Evolutionary conservation across 1,140 invertebrate genomes (phyloP).

Genomic region (Pomphorhynchus laevis): DNA sequence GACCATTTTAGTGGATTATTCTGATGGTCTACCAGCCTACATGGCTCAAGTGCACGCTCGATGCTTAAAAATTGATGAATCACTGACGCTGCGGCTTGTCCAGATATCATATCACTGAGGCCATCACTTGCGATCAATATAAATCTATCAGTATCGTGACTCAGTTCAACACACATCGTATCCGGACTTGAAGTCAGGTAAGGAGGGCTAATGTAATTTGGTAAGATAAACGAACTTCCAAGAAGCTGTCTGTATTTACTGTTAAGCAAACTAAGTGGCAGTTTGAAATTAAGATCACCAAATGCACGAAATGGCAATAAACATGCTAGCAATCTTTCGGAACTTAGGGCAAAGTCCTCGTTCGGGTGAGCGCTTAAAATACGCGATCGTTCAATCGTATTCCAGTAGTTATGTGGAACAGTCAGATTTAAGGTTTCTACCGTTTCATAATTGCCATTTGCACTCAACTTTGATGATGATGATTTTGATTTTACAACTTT

Average conservation of each 20-base stretch:
- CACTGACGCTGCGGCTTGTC: constrained; percentile 27
- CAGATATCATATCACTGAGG: constrained; percentile 63
- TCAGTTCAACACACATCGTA: too few species aligned
- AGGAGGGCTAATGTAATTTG: constrained; percentile 59
- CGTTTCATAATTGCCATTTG: too few species aligned
- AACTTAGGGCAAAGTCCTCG: too few species aligned
- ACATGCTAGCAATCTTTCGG: constrained; percentile 58
- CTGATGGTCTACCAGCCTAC: constrained; percentile 33
- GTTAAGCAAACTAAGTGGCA: constrained; percentile 34
- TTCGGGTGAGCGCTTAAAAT: too few species aligned
- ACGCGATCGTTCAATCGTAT: too few species aligned
- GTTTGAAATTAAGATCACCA: constrained; percentile 79
- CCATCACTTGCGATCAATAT: constrained; percentile 80
- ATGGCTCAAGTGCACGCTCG: constrained; percentile 25
- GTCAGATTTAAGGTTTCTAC: too few species aligned
- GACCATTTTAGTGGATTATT: too few species aligned
- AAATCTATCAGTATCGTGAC: constrained; percentile 59
- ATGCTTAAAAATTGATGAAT: constrained; percentile 73
- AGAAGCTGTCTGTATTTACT: constrained; percentile 6
- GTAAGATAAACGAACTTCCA: constrained; percentile 18
- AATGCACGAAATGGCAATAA: constrained; percentile 69
- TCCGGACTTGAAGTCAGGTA: constrained; percentile 60
- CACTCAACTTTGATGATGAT: too few species aligned
- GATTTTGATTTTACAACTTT: too few species aligned
- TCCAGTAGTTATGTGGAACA: too few species aligned